Base-by-base conservation (phyloP, 2,113 vertebrate species). In the Catharus minimus region DNA sequence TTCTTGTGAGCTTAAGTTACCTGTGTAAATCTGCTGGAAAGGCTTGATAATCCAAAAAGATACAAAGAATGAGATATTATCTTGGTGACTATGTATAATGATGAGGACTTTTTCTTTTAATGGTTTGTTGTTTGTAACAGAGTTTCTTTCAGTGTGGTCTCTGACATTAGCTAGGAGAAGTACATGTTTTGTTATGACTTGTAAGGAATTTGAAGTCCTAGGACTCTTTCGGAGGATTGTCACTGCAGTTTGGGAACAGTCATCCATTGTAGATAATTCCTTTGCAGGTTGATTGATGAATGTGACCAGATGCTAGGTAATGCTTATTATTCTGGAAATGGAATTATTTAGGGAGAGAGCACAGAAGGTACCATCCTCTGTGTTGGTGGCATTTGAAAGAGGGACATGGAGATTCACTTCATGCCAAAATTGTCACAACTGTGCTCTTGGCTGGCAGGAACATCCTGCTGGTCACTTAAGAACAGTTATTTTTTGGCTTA, bases 101-200 rank as follows among this genome's bases (percentile, higher is more conserved):
- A 8, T 14, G 4, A 41, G 19, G 11, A 7, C 20, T 41, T 68
- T 49, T 68, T n/a, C 1, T n/a, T 77, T 44, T 15, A 18, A 6
- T 15, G 11, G 2, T 12, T 56, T 55, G 20, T 24, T 11, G 7
- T 11, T 43, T 23, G 9, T 26, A 24, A 7, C n/a, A n/a, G 15
- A 3, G 0, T 52, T 27, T 22, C 24, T 50, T 50, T 21, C 7
- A 11, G 6, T 36, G 7, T 14, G 4, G 5, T 57, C 30, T 72
- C 24, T 50, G 32, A 3, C 8, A 2, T 21, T 20, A 56, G 10
- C 7, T 71, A 9, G 19, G 21, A 89, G 52, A 46, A 21, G 28
- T 30, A 11, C 0, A 0, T 10, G 28, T 15, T 46, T 65, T 75
- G 3, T 55, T 64, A 4, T 1, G 9, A 15, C 15, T 57, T 38